These are phyloP conservation scores for Enoplosus armatus DNA, from an alignment of 2,797 vertebrate genomes.

Conservation along the genomic window DNA sequence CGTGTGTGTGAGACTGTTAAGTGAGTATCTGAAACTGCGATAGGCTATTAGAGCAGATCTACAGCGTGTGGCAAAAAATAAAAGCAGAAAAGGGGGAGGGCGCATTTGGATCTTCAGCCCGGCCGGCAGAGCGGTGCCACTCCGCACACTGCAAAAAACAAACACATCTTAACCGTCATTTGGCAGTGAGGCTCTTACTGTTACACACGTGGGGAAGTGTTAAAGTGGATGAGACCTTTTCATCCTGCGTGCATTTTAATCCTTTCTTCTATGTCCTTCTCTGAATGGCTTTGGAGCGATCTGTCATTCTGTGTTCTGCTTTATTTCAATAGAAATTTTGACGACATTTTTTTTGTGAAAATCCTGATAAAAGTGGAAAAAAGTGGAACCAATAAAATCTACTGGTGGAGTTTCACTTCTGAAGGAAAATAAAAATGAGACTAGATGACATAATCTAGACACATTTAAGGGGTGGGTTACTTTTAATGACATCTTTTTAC, in stretches of 20 bases:
- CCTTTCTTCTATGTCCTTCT: accelerated
- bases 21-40: conserved; percentile 46
- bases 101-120: conserved; percentile 37
- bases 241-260: neutral
- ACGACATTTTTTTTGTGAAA: neutral
- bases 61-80: conserved; percentile 55
- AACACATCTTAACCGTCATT: neutral
- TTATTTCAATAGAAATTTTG: neutral
- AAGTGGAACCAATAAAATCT: neutral
- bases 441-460: no score
- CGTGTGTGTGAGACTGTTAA: conserved; percentile 27
- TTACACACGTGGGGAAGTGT: conserved; percentile 16
- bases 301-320: neutral
- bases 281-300: neutral
- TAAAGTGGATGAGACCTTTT: neutral
- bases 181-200: neutral
- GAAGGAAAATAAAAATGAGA: no score
- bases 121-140: conserved; percentile 53
- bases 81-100: conserved; percentile 56
- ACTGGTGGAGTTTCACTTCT: no score
- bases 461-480: neutral
- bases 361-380: neutral
- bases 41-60: conserved; percentile 45
- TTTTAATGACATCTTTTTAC: conserved; percentile 35
- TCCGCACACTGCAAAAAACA: conserved; percentile 55